A percentile compares a stretch with the other conserved stretches of the same genome.
Evolutionary conservation across 1,140 invertebrate genomes (phyloP).

Genomic region (Danaus plexippus): DNA sequence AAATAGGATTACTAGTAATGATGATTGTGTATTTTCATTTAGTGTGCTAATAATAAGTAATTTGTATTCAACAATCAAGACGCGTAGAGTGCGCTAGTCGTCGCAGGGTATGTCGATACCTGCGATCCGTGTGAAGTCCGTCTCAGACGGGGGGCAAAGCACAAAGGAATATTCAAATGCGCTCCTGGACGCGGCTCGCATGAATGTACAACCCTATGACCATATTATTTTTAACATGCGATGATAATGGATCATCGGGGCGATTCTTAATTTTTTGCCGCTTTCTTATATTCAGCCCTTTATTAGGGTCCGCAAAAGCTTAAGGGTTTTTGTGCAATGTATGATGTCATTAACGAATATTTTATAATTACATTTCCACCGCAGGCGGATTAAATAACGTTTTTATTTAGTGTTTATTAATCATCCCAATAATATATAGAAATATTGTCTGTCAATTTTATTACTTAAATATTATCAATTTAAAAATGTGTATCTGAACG

Average conservation of each 20-base stretch:
- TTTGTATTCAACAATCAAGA: constrained; percentile 26
- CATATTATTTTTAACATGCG: constrained; percentile 70
- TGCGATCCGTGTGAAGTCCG: constrained; percentile 69
- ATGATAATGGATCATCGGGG: constrained; percentile 70
- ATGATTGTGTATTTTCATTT: no score
- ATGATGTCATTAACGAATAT: constrained; percentile 61
- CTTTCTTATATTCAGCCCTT: constrained; percentile 56
- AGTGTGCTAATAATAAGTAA: no score
- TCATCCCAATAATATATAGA: no score
- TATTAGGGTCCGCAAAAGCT: constrained; percentile 59
- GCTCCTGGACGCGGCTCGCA: constrained; percentile 65
- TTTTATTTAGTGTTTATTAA: neutral
- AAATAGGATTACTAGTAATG: no score
- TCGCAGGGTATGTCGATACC: constrained; percentile 40
- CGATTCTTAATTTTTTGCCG: constrained; percentile 70
- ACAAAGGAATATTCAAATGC: constrained; percentile 65
- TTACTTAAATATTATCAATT: no score
- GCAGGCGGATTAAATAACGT: constrained; percentile 25
- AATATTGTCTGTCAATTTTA: no score
- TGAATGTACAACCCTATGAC: constrained; percentile 69
- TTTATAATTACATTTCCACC: constrained; percentile 43
- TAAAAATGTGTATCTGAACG: no score
- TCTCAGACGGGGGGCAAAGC: constrained; percentile 45
- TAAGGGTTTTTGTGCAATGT: constrained; percentile 63
- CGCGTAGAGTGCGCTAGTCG: constrained; percentile 23